Conservation (phyloP, 2,797 vertebrate genomes). For the Eurystomus glaucurus region DNA sequence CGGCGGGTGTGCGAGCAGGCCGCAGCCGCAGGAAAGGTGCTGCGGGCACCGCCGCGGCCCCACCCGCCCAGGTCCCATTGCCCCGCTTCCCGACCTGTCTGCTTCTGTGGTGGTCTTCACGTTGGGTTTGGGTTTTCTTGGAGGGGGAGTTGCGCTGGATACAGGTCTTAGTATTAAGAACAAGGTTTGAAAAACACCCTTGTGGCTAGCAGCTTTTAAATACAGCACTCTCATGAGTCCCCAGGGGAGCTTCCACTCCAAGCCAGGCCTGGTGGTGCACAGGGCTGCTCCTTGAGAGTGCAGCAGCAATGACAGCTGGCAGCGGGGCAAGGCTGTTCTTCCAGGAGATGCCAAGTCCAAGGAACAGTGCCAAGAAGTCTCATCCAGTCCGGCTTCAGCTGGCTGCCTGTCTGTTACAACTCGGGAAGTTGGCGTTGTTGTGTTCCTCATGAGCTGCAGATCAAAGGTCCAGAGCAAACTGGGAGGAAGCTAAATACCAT, state of each 20-base stretch:
- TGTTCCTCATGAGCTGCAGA: background rate
- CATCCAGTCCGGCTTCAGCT: background rate
- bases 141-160: accelerated
- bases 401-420: background rate
- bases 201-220: background rate
- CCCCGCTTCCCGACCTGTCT: accelerated
- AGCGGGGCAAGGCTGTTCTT: background rate
- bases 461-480: background rate
- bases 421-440: background rate
- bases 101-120: background rate
- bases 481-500: background rate
- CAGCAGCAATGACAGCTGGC: background rate
- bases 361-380: accelerated
- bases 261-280: background rate
- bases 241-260: background rate
- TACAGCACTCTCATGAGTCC: background rate
- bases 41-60: accelerated
- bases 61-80: accelerated
- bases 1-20: accelerated
- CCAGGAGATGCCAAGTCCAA: background rate
- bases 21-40: accelerated
- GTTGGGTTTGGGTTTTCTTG: background rate
- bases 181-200: background rate
- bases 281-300: background rate
- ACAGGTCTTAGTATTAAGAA: background rate